These are phyloP conservation scores for Ochotona princeps DNA, from an alignment of 2,113 vertebrate genomes.

Conservation along the genomic window DNA sequence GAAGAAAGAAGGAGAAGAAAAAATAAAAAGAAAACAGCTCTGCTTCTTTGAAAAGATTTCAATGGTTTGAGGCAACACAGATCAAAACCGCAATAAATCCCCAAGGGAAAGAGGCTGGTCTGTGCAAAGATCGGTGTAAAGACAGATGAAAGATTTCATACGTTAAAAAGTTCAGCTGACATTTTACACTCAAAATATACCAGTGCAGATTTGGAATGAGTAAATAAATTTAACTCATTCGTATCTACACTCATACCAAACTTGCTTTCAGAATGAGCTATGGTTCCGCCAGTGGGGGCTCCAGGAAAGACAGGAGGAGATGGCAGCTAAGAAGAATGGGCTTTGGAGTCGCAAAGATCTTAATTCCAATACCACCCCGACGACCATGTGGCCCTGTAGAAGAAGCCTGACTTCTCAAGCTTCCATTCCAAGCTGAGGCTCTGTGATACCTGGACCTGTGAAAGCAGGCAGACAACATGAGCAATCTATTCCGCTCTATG, in stretches of 20 bases:
- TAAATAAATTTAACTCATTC: slow-evolving; percentile 87
- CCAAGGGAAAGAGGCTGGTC: slow-evolving; percentile 82
- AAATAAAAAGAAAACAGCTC: slow-evolving; percentile 86
- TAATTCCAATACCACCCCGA: background rate
- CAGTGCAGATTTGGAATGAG: slow-evolving; percentile 76
- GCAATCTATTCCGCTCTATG: background rate
- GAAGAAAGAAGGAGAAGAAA: slow-evolving; percentile 78
- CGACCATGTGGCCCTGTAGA: background rate
- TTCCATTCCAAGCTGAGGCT: background rate
- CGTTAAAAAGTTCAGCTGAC: slow-evolving; percentile 84
- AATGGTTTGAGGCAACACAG: slow-evolving; percentile 89
- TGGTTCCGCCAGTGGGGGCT: background rate
- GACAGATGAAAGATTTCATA: slow-evolving; percentile 88
- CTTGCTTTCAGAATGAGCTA: slow-evolving; percentile 53
- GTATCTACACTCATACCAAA: slow-evolving; percentile 68
- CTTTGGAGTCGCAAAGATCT: background rate
- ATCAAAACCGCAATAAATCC: slow-evolving; percentile 87
- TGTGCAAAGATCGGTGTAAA: slow-evolving; percentile 82
- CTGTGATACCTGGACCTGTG: background rate
- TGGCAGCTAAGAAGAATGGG: background rate
- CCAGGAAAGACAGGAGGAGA: background rate
- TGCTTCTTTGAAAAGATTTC: slow-evolving; percentile 86
- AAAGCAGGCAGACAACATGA: background rate
- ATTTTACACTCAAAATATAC: slow-evolving; percentile 85
- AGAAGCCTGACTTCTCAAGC: background rate